Evolutionary conservation across 2,888 invertebrate genomes (phyloP).

Genomic region (Euspilapteryx auroguttella): DNA sequence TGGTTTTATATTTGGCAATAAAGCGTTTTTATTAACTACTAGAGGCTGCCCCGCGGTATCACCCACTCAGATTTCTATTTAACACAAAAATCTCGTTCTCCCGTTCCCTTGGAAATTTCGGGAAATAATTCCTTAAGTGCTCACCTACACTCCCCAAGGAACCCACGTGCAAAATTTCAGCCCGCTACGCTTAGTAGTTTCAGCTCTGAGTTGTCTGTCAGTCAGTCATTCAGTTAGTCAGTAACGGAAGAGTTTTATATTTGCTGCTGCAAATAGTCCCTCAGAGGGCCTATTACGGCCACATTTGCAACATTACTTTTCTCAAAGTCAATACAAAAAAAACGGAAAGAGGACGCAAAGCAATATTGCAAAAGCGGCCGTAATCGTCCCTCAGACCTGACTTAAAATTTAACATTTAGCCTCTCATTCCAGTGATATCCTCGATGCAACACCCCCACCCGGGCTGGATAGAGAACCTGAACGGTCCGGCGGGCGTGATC

Average conservation of each 20-base stretch:
- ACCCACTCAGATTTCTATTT: too few species aligned
- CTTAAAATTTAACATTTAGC: not conserved
- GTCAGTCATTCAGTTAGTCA: not conserved
- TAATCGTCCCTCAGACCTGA: not conserved
- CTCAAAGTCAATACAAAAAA: too few species aligned
- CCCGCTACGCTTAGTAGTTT: not conserved
- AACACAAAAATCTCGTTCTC: too few species aligned
- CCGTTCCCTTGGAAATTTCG: not conserved
- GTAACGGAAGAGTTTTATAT: too few species aligned
- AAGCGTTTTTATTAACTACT: too few species aligned
- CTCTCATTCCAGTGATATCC: slow-evolving; percentile 59
- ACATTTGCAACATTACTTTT: too few species aligned
- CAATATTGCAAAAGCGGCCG: too few species aligned
- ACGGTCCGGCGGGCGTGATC: slow-evolving; percentile 82
- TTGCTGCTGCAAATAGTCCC: too few species aligned
- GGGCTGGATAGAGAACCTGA: slow-evolving; percentile 94
- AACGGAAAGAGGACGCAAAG: too few species aligned
- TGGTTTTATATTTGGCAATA: too few species aligned
- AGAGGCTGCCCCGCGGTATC: too few species aligned
- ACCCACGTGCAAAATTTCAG: not conserved
- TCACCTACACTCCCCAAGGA: not conserved
- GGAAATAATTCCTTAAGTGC: not conserved
- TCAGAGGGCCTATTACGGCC: too few species aligned
- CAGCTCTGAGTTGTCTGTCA: not conserved
- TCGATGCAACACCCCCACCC: slow-evolving; percentile 62